Conservation (phyloP, 2,888 invertebrate species). For the Nebria salina region DNA sequence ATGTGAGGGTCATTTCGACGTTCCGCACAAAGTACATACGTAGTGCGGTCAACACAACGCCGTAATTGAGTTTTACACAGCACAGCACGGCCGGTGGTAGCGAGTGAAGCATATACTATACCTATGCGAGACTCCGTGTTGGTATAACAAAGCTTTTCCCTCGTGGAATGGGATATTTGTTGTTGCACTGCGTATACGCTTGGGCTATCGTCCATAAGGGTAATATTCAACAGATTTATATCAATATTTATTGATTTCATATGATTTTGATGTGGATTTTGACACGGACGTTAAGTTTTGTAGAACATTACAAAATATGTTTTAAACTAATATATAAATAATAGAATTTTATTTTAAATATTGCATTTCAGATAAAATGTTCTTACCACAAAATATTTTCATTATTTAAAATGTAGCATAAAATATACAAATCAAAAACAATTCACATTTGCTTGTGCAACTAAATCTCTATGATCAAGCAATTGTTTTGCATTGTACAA, state of each 20-base stretch:
- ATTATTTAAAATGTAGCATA: too few relatives aligned
- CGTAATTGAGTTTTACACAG: conserved; percentile 32
- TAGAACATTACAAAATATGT: too few relatives aligned
- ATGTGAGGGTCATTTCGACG: not conserved
- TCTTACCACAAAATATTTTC: too few relatives aligned
- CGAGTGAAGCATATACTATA: conserved; percentile 3
- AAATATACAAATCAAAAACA: too few relatives aligned
- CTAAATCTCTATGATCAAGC: too few relatives aligned
- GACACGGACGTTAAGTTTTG: not conserved
- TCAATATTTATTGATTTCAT: not conserved
- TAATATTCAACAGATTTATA: not conserved
- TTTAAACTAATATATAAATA: too few relatives aligned
- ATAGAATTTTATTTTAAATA: too few relatives aligned
- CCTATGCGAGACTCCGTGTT: not conserved
- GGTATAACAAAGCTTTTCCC: not conserved
- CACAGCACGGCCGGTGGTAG: conserved; percentile 3
- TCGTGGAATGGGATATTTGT: not conserved
- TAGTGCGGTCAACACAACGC: conserved; percentile 21
- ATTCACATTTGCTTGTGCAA: too few relatives aligned
- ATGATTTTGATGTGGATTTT: not conserved
- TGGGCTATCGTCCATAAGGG: not conserved
- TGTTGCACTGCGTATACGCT: not conserved
- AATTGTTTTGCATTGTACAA: too few relatives aligned
- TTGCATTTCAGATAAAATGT: too few relatives aligned
- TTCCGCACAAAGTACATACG: conserved; percentile 5